Evolutionary conservation across 2,797 vertebrate species (phyloP).

Genomic region (Clarias platycephalus): DNA sequence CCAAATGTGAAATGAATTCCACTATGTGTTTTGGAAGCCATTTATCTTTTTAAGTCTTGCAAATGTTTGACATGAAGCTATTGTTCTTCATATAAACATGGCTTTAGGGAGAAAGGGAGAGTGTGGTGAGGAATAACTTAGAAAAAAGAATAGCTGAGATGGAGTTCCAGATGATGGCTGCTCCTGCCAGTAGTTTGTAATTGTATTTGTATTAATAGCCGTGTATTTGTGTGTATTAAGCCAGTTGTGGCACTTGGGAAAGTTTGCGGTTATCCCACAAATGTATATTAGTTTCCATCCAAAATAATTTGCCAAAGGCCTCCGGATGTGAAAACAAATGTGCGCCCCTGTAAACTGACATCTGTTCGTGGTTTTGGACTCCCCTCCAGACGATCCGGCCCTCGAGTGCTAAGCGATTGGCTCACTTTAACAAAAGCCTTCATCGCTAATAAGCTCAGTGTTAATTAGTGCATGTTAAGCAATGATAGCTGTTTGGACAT

Average conservation of each 20-base stretch:
- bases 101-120: background rate
- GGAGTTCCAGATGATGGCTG: conserved; percentile 29
- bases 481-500: background rate
- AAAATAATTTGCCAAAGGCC: conserved; percentile 51
- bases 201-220: conserved; percentile 30
- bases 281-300: conserved; percentile 55
- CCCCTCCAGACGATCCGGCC: conserved; percentile 27
- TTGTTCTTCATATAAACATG: background rate
- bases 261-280: conserved; percentile 51
- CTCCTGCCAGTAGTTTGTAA: conserved; percentile 40
- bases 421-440: conserved; percentile 29
- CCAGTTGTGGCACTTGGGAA: conserved; percentile 35
- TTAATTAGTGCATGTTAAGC: conserved; percentile 17
- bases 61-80: background rate
- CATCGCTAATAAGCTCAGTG: conserved; percentile 25
- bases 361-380: conserved; percentile 56
- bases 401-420: conserved; percentile 28
- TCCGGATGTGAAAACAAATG: conserved; percentile 55
- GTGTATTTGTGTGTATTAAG: conserved; percentile 43
- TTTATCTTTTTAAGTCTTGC: background rate
- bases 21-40: background rate
- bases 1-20: background rate
- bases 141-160: conserved; percentile 32
- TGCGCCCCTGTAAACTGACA: conserved; percentile 53
- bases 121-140: background rate